phyloP scores from a whole-genome alignment of 2,113 vertebrate species.

The Dromiciops gliroides region DNA sequence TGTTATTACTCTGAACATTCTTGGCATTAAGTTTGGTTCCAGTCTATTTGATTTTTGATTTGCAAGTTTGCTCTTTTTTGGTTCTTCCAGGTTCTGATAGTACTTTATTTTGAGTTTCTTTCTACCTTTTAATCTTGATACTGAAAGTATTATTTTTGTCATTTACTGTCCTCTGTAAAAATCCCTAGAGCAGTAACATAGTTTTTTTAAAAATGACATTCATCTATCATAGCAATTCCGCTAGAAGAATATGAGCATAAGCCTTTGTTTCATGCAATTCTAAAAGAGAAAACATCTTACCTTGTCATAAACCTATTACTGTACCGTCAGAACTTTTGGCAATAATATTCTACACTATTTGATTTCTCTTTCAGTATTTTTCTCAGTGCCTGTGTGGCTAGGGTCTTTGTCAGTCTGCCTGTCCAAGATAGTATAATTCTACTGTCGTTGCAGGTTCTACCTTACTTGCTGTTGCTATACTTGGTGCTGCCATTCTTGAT shows the following conservation, averaged over 20 bases:
- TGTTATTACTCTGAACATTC: neutral
- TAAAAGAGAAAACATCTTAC: neutral
- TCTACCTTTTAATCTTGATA: neutral
- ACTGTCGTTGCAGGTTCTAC: too few relatives aligned
- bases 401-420: neutral
- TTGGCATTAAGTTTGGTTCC: too few relatives aligned
- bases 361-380: neutral
- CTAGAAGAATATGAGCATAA: neutral
- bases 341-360: neutral
- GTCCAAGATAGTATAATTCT: neutral
- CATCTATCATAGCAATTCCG: neutral
- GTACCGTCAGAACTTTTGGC: neutral
- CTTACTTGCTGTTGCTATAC: neutral
- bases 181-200: neutral
- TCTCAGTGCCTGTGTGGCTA: neutral
- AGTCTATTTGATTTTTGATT: too few relatives aligned
- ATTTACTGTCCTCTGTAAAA: neutral
- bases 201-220: too few relatives aligned
- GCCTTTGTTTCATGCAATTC: neutral
- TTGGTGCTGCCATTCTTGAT: neutral
- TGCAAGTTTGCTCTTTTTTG: too few relatives aligned
- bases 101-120: neutral
- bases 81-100: neutral
- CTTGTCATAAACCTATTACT: neutral
- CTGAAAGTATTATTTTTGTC: neutral